phyloP scores from a whole-genome alignment of 2,113 vertebrate genomes.

The Corythaixoides concolor region DNA sequence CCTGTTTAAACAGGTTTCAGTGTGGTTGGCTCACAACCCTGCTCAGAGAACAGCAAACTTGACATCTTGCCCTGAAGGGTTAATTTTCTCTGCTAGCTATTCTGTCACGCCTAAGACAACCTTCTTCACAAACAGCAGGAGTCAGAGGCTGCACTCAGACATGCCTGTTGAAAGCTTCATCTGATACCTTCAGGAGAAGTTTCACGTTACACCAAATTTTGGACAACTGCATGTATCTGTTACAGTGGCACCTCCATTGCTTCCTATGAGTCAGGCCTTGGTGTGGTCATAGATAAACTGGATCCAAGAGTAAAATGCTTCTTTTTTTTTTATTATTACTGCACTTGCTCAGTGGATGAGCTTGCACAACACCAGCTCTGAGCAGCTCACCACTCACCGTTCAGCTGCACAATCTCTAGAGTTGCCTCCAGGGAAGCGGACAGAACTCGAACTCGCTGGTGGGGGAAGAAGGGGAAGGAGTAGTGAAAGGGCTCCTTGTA shows the following conservation, averaged over 20 bases:
- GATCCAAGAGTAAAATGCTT: neutral
- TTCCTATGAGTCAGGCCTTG: neutral
- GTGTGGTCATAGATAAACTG: neutral
- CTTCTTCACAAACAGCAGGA: neutral
- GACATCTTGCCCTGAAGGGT: neutral
- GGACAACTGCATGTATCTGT: neutral
- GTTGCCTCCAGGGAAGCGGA: neutral
- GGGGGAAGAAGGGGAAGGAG: neutral
- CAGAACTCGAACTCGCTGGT: neutral
- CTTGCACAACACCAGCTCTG: neutral
- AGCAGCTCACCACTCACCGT: accelerated
- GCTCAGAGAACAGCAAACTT: neutral
- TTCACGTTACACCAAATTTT: neutral
- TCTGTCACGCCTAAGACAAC: neutral
- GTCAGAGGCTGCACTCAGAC: neutral
- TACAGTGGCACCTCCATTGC: neutral
- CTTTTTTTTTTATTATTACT: neutral
- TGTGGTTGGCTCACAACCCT: neutral
- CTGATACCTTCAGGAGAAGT: neutral
- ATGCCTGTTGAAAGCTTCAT: neutral
- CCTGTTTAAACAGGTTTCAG: neutral
- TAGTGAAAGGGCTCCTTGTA: neutral
- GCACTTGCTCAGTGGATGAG: neutral
- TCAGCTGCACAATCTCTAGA: neutral
- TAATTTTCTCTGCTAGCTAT: constrained; percentile 13